Conservation (phyloP, 2,888 invertebrate genomes). For the Xestia c-nigrum region DNA sequence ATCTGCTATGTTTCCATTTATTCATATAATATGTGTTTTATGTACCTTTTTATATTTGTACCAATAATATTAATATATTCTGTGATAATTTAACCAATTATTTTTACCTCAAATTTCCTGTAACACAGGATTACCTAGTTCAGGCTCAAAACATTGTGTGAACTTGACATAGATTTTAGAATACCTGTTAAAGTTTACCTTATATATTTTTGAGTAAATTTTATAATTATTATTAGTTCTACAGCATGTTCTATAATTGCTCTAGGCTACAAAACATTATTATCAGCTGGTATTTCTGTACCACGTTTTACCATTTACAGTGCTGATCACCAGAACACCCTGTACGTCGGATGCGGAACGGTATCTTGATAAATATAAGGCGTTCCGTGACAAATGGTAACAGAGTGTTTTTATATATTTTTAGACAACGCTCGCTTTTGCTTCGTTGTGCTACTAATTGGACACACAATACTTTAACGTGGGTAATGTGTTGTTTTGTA, state of each 20-base stretch:
- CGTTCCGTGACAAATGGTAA: slow-evolving; percentile 89
- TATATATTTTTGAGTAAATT: too few species aligned
- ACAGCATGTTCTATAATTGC: not conserved
- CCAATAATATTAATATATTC: too few species aligned
- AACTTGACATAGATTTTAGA: too few species aligned
- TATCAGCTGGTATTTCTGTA: slow-evolving; percentile 11
- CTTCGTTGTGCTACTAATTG: slow-evolving; percentile 84
- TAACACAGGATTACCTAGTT: too few species aligned
- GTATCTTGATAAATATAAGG: slow-evolving; percentile 89
- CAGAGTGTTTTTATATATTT: slow-evolving; percentile 89
- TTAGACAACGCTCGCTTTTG: slow-evolving; percentile 80
- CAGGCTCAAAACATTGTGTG: too few species aligned
- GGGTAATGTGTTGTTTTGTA: slow-evolving; percentile 66
- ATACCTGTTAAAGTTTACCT: too few species aligned
- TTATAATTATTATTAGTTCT: too few species aligned
- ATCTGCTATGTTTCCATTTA: not conserved
- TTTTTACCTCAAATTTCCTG: too few species aligned
- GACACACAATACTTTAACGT: slow-evolving; percentile 85
- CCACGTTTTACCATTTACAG: not conserved
- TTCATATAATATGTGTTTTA: too few species aligned
- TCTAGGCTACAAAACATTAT: not conserved
- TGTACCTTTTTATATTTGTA: too few species aligned
- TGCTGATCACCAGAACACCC: slow-evolving; percentile 58
- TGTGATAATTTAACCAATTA: too few species aligned
- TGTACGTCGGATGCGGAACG: slow-evolving; percentile 76